Conservation (phyloP, 2,797 vertebrate species). For the Acipenser ruthenus region DNA sequence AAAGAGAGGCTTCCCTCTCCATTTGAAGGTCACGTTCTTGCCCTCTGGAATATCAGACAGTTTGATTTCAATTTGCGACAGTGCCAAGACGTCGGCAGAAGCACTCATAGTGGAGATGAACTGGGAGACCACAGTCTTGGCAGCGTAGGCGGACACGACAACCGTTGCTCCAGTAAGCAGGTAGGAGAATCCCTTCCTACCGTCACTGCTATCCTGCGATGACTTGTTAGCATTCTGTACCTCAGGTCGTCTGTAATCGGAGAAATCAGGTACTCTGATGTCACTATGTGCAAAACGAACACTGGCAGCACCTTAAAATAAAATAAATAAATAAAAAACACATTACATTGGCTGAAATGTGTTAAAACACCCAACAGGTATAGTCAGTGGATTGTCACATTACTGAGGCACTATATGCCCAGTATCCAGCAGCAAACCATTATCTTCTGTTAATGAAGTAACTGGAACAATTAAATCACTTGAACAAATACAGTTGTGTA, state of each 20-base stretch:
- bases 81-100: slow-evolving; percentile 77
- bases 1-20: slow-evolving; percentile 84
- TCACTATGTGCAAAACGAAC: slow-evolving; percentile 75
- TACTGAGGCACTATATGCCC: no score
- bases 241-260: slow-evolving; percentile 68
- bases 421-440: no score
- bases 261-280: slow-evolving; percentile 73
- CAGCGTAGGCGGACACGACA: slow-evolving; percentile 60
- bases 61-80: slow-evolving; percentile 85
- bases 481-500: no score
- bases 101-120: slow-evolving; percentile 82
- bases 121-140: slow-evolving; percentile 75
- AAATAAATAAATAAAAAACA: neutral
- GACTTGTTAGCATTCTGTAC: slow-evolving; percentile 60
- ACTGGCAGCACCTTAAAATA: slow-evolving; percentile 50
- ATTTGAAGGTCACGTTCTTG: slow-evolving; percentile 87
- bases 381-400: no score
- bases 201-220: slow-evolving; percentile 65
- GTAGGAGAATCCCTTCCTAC: slow-evolving; percentile 75
- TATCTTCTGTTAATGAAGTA: no score
- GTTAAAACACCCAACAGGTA: no score
- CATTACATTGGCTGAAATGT: neutral
- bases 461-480: no score
- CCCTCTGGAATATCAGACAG: slow-evolving; percentile 80
- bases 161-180: slow-evolving; percentile 65